Conservation (phyloP, 2,113 vertebrate species). For the Tenrec ecaudatus region DNA sequence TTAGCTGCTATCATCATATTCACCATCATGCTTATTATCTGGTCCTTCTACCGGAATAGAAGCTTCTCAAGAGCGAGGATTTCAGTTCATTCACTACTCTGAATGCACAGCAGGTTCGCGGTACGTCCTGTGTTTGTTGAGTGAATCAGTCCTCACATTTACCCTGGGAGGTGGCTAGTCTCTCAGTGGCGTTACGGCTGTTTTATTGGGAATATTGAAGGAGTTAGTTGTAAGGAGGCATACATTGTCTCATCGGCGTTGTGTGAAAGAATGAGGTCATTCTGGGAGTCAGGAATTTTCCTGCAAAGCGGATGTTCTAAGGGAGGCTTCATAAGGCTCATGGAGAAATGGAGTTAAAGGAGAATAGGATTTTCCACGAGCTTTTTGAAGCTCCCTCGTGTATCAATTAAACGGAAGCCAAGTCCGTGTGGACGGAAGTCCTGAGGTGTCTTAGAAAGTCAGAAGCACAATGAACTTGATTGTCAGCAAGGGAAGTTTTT, state of each 20-base stretch:
- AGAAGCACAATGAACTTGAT: constrained; percentile 17
- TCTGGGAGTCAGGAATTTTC: constrained; percentile 25
- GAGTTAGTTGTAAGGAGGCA: neutral
- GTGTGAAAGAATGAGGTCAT: neutral
- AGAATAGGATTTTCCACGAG: too few species aligned
- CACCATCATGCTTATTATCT: too few species aligned
- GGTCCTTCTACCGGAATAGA: too few species aligned
- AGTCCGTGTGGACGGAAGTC: constrained; percentile 11
- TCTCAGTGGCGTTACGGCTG: constrained; percentile 24
- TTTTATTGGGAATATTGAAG: neutral
- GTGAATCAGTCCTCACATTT: neutral
- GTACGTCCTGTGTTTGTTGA: constrained; percentile 15
- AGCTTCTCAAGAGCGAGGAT: too few species aligned
- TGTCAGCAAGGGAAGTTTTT: constrained; percentile 19
- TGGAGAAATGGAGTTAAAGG: too few species aligned
- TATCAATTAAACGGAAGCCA: constrained; percentile 40
- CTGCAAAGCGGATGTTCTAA: constrained; percentile 9
- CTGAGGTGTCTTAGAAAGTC: constrained; percentile 25
- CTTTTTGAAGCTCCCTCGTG: too few species aligned
- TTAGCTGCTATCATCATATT: too few species aligned
- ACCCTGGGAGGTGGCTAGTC: neutral
- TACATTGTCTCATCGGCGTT: neutral
- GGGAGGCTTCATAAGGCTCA: neutral
- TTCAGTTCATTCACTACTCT: too few species aligned
- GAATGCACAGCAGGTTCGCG: too few species aligned